A percentile compares a stretch with the other conserved stretches of the same genome.
These are phyloP conservation scores for Bicyclus anynana DNA, from an alignment of 1,140 invertebrate genomes.

Conservation along the genomic window DNA sequence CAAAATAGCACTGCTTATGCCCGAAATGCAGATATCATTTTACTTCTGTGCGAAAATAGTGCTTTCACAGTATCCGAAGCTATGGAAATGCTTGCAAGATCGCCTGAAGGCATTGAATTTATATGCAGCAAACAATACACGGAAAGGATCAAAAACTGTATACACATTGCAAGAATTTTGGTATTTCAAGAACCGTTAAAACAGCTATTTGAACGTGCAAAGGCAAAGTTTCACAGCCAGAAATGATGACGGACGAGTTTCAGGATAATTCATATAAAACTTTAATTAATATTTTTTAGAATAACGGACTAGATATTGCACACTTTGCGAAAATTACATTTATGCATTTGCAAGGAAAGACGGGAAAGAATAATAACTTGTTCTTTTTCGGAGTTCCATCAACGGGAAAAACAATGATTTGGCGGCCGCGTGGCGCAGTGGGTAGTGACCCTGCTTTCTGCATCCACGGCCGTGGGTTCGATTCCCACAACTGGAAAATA, in stretches of 20 bases:
- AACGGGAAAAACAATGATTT: slow-evolving; percentile 36
- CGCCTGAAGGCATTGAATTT: slow-evolving; percentile 27
- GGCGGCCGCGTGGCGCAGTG: too few relatives aligned
- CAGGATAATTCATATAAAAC: neutral
- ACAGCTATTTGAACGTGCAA: slow-evolving; percentile 28
- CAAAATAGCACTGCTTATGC: neutral
- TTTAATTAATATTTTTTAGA: neutral
- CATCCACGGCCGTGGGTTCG: too few relatives aligned
- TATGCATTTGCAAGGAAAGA: slow-evolving; percentile 25
- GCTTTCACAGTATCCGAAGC: slow-evolving; percentile 37
- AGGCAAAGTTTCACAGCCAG: slow-evolving; percentile 8
- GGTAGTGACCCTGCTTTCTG: too few relatives aligned
- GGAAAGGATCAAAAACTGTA: slow-evolving; percentile 22
- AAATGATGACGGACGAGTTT: neutral
- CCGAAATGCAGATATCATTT: slow-evolving; percentile 7
- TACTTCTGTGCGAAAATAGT: slow-evolving; percentile 28
- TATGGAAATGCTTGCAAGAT: slow-evolving; percentile 19
- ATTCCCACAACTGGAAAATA: too few relatives aligned
- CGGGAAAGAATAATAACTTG: slow-evolving; percentile 34
- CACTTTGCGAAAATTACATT: slow-evolving; percentile 23
- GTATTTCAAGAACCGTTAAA: slow-evolving; percentile 39
- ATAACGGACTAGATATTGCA: slow-evolving; percentile 17
- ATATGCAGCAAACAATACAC: slow-evolving; percentile 19
- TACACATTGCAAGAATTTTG: slow-evolving; percentile 31
- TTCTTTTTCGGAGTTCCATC: slow-evolving; percentile 34